phyloP scores from a whole-genome alignment of 1,140 invertebrate genomes.

The Choristoneura fumiferana region DNA sequence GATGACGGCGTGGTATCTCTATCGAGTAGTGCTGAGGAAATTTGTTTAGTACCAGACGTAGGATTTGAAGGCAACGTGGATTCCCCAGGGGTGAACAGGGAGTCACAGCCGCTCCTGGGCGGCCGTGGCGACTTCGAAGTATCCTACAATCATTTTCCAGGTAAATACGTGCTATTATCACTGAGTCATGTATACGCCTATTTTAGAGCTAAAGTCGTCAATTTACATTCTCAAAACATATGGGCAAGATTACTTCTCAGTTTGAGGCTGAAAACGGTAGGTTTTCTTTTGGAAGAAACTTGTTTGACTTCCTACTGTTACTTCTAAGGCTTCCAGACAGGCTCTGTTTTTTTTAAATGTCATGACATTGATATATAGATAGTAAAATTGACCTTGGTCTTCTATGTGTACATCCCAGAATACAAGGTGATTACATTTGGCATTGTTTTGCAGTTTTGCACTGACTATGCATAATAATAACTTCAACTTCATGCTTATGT shows the following conservation, averaged over 20 bases:
- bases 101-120: conserved; percentile 93
- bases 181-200: conserved; percentile 37
- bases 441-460: conserved; percentile 24
- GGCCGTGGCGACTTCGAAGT: conserved; percentile 88
- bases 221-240: conserved; percentile 23
- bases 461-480: conserved; percentile 31
- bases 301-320: conserved; percentile 37
- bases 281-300: conserved; percentile 30
- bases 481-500: conserved; percentile 47
- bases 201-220: conserved; percentile 29
- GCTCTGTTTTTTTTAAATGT: conserved; percentile 12
- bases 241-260: conserved; percentile 2
- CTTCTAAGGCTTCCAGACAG: conserved; percentile 42
- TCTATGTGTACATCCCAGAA: not conserved
- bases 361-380: conserved; percentile 16
- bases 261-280: not conserved
- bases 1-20: conserved; percentile 78
- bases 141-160: conserved; percentile 89
- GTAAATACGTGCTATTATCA: conserved; percentile 72
- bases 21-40: conserved; percentile 80
- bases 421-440: conserved; percentile 12
- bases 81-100: conserved; percentile 87
- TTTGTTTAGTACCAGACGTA: conserved; percentile 83
- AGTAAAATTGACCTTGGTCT: conserved; percentile 27
- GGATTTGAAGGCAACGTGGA: conserved; percentile 84